Evolutionary conservation across 2,113 vertebrate genomes (phyloP), one percentile per base, ranked within the genome.

Genomic region (Forbesichthys papilliferus): DNA sequence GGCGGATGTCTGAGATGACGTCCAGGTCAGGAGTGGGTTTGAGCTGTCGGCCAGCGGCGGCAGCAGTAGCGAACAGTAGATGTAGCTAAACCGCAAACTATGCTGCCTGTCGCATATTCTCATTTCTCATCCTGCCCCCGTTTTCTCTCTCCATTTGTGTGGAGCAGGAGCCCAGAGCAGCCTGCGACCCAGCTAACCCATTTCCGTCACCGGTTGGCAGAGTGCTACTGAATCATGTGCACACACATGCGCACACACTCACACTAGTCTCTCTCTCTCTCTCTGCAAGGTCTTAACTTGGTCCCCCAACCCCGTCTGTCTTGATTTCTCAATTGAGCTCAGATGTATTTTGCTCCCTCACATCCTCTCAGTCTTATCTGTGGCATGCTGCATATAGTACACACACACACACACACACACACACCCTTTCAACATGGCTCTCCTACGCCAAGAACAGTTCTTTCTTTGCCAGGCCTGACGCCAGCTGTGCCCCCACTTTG

Each of bases 1-100:
- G 79, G 36, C 7, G 78, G 78, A 83, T 88, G 82, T 84, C 85
- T 77, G 85, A 82, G 75, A 63, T 78, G 69, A 73, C 78, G 85
- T 78, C 80, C 82, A 85, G 79, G 79, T 84, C 27, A 66, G n/a
- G 73, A 68, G n/a, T 53, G 63, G 79, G 84, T 77, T 88, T 84
- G 71, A 33, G 75, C 74, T 85, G 74, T 75, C 85, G 53, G 80
- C 69, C 66, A 66, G 69, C 14, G 18, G 49, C 1, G 7, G 46
- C 71, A n/a, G 52, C 42, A 27, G 27, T 2, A 27, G 27, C 27
- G 27, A 27, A 27, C 27, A 27, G 74, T 68, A 69, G 73, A 14
- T 62, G 49, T 61, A 58, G 33, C 65, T 63, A 16, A 71, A 77
- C 79, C 69, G 56, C 5, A 33, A 77, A 67, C 75, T 49, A 71